phyloP scores from a whole-genome alignment of 2,113 vertebrate genomes.

The Brachypteracias leptosomus region DNA sequence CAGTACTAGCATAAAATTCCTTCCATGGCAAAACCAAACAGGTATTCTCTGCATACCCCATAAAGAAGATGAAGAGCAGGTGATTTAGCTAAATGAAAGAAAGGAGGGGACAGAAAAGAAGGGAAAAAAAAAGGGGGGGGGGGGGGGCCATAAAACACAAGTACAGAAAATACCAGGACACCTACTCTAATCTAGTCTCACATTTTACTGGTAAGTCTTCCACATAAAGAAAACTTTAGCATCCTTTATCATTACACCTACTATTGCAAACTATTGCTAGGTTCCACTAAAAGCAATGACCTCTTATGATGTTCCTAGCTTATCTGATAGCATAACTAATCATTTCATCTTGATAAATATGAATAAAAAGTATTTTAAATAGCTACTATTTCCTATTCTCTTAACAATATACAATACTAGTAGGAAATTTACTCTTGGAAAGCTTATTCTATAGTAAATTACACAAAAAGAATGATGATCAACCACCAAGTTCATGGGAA shows the following conservation, averaged over 20 bases:
- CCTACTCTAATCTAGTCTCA: not conserved
- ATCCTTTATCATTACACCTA: not conserved
- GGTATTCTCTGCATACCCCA: not conserved
- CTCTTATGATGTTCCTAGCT: not conserved
- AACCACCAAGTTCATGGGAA: not conserved
- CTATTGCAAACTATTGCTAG: not conserved
- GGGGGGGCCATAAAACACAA: not conserved
- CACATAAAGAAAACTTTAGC: not conserved
- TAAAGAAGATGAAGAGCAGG: not conserved
- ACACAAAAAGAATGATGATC: not conserved
- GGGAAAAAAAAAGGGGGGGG: not conserved
- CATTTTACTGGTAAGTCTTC: not conserved
- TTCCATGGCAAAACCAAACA: not conserved
- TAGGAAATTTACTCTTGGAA: not conserved
- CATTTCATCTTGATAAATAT: not conserved
- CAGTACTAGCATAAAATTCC: not conserved
- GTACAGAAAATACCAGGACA: not conserved
- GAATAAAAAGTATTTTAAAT: not conserved
- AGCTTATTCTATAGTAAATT: not conserved
- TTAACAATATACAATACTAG: not conserved
- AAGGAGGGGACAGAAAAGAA: accelerated
- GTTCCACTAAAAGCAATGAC: not conserved
- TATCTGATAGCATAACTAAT: not conserved
- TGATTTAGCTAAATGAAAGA: not conserved
- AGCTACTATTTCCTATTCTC: not conserved